Conservation (phyloP, 2,113 vertebrate genomes). For the Dermatemys mawii region DNA sequence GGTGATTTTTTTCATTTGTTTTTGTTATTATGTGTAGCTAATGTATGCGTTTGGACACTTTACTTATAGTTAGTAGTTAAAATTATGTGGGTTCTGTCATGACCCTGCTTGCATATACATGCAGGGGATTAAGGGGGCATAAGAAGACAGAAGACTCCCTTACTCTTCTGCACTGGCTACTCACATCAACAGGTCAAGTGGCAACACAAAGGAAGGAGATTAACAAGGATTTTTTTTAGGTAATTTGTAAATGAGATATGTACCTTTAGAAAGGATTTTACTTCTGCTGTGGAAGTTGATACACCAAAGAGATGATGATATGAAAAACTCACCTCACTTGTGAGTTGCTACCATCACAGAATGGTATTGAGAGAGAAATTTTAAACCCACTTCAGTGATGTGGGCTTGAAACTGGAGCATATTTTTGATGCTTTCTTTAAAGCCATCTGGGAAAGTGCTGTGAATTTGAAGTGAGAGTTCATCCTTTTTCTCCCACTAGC, state of each 20-base stretch:
- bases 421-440: rapidly evolving
- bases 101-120: not conserved
- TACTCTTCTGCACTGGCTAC: not conserved
- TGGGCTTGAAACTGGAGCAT: not conserved
- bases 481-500: not conserved
- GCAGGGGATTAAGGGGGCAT: not conserved
- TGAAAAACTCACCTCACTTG: not conserved
- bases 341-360: not conserved
- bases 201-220: not conserved
- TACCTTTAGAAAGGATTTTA: not conserved
- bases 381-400: not conserved
- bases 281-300: not conserved
- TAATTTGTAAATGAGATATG: not conserved
- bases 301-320: not conserved
- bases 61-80: not conserved
- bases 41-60: not conserved
- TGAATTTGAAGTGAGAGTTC: not conserved
- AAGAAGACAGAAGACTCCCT: not conserved
- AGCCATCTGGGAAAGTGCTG: not conserved
- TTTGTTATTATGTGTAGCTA: not conserved
- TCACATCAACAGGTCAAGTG: not conserved
- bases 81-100: not conserved
- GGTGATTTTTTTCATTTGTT: not conserved
- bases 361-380: not conserved
- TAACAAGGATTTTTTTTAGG: not conserved